A percentile compares a stretch with the other conserved stretches of the same genome.
These are phyloP conservation scores for Argyrosomus japonicus DNA, from an alignment of 2,113 vertebrate genomes.

Conservation along the genomic window DNA sequence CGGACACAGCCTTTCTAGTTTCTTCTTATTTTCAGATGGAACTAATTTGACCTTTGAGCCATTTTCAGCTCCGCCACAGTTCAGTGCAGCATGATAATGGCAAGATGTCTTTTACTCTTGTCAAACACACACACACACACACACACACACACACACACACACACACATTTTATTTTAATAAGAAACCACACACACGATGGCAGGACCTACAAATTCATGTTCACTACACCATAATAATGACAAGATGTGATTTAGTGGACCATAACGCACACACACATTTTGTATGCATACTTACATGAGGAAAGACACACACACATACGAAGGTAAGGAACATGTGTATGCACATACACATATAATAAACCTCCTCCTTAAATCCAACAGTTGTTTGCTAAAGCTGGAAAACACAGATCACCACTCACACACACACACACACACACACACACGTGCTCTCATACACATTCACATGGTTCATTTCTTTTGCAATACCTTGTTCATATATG, in stretches of 20 bases:
- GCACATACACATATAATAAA: not conserved
- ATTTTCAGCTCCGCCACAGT: conserved; percentile 40
- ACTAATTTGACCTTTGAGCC: conserved; percentile 73
- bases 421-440: not conserved
- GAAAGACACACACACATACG: not conserved
- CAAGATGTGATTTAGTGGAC: conserved; percentile 20
- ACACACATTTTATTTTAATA: not conserved
- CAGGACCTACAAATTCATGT: conserved; percentile 1
- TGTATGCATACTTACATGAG: not conserved
- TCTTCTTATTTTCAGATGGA: conserved; percentile 52
- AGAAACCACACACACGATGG: not conserved
- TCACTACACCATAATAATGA: conserved; percentile 8
- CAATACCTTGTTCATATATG: conserved; percentile 11
- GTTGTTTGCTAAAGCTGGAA: not conserved
- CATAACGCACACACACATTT: not conserved
- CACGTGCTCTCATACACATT: not conserved
- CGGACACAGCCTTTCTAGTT: not conserved
- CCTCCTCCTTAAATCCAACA: fast-evolving
- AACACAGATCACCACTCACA: not conserved
- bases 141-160: conserved; percentile 17
- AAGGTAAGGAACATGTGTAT: not conserved
- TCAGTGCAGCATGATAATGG: conserved; percentile 63
- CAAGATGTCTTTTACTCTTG: conserved; percentile 55
- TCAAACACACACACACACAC: conserved; percentile 20
- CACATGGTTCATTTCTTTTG: conserved; percentile 28